Conservation (phyloP, 1,140 invertebrate genomes). For the Musca vetustissima region DNA sequence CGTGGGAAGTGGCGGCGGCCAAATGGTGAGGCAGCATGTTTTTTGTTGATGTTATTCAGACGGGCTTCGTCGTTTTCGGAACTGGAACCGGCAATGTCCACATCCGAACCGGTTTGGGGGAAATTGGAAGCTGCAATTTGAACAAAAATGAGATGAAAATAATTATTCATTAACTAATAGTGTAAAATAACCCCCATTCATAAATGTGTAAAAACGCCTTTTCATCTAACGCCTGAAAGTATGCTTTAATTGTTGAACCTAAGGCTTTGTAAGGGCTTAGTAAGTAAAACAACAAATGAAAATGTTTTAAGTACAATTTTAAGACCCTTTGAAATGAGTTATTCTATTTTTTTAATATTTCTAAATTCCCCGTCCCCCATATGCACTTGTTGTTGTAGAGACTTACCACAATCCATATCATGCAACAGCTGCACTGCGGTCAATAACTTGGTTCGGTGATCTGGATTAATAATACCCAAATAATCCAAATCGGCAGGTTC, state of each 20-base stretch:
- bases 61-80: slow-evolving; percentile 71
- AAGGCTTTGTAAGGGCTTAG: too few relatives aligned
- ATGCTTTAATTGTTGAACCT: too few relatives aligned
- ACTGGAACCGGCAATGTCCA: slow-evolving; percentile 70
- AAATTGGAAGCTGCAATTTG: slow-evolving; percentile 48
- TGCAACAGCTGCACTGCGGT: slow-evolving; percentile 88
- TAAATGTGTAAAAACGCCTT: too few relatives aligned
- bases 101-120: slow-evolving; percentile 65
- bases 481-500: slow-evolving; percentile 89
- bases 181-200: too few relatives aligned
- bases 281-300: too few relatives aligned
- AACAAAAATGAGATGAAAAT: not conserved
- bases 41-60: slow-evolving; percentile 57
- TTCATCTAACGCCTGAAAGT: too few relatives aligned
- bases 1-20: slow-evolving; percentile 73
- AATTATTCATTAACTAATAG: too few relatives aligned
- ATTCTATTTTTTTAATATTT: too few relatives aligned
- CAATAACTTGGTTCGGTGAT: slow-evolving; percentile 85
- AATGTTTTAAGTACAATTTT: too few relatives aligned
- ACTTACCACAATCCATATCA: slow-evolving; percentile 76
- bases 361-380: too few relatives aligned
- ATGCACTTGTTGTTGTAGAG: not conserved
- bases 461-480: slow-evolving; percentile 82
- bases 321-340: too few relatives aligned
- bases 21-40: slow-evolving; percentile 65